Percentiles rank a stretch among this genome's conserved stretches.
These are phyloP conservation scores for Atta cephalotes DNA, from an alignment of 1,140 invertebrate genomes.

Conservation along the genomic window DNA sequence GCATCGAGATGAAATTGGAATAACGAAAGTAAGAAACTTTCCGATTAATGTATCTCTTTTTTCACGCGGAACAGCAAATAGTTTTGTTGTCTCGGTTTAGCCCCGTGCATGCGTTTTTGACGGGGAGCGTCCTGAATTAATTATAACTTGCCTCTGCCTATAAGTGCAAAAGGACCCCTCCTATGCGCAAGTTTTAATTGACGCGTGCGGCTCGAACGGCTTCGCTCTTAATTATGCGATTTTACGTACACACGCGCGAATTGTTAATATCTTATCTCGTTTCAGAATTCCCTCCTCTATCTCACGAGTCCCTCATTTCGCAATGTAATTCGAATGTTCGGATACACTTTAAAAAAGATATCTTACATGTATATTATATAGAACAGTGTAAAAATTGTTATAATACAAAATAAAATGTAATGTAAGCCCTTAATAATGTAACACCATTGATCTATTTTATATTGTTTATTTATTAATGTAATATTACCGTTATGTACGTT, in stretches of 20 bases:
- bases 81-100: not conserved
- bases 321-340: not conserved
- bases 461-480: not conserved
- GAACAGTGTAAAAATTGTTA: not conserved
- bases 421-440: not conserved
- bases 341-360: not conserved
- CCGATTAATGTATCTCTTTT: not conserved
- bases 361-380: not conserved
- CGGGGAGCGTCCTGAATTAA: conserved; percentile 39
- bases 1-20: not conserved
- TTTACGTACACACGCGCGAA: conserved; percentile 30
- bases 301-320: conserved; percentile 17
- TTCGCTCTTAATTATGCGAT: conserved; percentile 57
- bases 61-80: not conserved
- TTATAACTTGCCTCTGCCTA: conserved; percentile 48
- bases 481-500: not conserved
- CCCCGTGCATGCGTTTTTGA: conserved; percentile 19
- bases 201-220: conserved; percentile 42
- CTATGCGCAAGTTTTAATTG: conserved; percentile 58
- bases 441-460: not conserved
- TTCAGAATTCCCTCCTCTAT: conserved; percentile 25
- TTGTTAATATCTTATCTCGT: conserved; percentile 54
- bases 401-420: conserved; percentile 2
- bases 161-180: conserved; percentile 12
- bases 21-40: not conserved